Evolutionary conservation across 2,113 vertebrate species (phyloP).

Genomic region (Emberiza fucata): DNA sequence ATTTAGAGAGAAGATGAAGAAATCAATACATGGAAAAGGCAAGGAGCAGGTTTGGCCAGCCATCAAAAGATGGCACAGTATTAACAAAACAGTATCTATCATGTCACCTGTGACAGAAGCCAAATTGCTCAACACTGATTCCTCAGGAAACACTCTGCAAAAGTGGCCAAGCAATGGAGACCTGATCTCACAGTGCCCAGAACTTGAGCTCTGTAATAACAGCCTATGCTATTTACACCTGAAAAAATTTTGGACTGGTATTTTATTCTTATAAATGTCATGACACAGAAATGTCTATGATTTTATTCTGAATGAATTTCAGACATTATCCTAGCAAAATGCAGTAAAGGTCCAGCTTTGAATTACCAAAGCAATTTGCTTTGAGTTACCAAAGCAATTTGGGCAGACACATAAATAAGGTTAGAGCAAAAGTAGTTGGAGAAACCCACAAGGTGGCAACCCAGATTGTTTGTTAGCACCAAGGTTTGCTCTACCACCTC

Average conservation of each 20-base stretch:
- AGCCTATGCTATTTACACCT: not conserved
- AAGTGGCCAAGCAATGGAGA: not conserved
- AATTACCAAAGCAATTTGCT: not conserved
- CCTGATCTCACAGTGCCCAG: not conserved
- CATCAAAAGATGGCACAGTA: not conserved
- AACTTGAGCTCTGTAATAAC: not conserved
- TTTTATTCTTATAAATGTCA: not conserved
- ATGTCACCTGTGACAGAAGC: not conserved
- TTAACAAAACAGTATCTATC: not conserved
- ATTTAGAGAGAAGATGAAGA: not conserved
- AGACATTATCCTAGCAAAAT: not conserved
- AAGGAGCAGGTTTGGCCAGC: not conserved
- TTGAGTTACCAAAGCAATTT: not conserved
- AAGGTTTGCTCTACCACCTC: not conserved
- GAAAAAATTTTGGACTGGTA: not conserved
- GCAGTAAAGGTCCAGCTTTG: not conserved
- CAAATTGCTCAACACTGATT: not conserved
- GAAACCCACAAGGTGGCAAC: not conserved
- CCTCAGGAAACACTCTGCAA: not conserved
- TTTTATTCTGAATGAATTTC: not conserved
- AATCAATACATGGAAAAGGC: not conserved
- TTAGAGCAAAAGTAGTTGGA: not conserved
- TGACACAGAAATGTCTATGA: not conserved
- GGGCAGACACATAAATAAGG: not conserved
- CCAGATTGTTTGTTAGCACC: not conserved